Evolutionary conservation across 2,888 invertebrate genomes (phyloP).

Genomic region (Coecobrya sp.): DNA sequence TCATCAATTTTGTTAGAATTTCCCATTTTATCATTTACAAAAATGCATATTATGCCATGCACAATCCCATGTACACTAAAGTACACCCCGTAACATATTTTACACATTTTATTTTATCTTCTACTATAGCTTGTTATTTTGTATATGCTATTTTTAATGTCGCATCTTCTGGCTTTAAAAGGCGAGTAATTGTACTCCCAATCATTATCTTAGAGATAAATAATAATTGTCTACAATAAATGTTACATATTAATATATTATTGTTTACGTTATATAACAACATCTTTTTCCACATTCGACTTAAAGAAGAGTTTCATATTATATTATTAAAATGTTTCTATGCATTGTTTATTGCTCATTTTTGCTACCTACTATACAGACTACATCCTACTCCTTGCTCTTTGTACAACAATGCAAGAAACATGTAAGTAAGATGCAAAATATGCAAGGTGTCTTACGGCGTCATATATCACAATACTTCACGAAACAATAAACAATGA

Average conservation of each 20-base stretch:
- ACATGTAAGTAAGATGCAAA: too few relatives aligned
- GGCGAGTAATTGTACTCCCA: slow-evolving; percentile 1
- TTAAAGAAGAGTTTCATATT: neutral
- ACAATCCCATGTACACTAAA: too few relatives aligned
- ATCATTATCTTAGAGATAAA: slow-evolving; percentile 10
- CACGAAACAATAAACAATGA: slow-evolving; percentile 54
- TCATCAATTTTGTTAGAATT: too few relatives aligned
- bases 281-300: neutral
- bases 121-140: too few relatives aligned
- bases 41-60: too few relatives aligned
- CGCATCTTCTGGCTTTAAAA: neutral
- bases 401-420: neutral
- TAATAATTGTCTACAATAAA: neutral
- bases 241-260: neutral
- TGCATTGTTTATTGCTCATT: slow-evolving; percentile 11
- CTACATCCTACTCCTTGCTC: neutral
- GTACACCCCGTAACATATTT: too few relatives aligned
- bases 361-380: neutral
- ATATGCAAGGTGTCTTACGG: neutral
- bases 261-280: too few relatives aligned
- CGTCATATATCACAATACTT: slow-evolving; percentile 38
- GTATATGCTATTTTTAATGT: neutral
- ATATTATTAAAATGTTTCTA: neutral
- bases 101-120: too few relatives aligned
- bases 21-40: too few relatives aligned